These are phyloP conservation scores for Dione vanillae DNA, from an alignment of 2,888 invertebrate genomes.

Conservation along the genomic window DNA sequence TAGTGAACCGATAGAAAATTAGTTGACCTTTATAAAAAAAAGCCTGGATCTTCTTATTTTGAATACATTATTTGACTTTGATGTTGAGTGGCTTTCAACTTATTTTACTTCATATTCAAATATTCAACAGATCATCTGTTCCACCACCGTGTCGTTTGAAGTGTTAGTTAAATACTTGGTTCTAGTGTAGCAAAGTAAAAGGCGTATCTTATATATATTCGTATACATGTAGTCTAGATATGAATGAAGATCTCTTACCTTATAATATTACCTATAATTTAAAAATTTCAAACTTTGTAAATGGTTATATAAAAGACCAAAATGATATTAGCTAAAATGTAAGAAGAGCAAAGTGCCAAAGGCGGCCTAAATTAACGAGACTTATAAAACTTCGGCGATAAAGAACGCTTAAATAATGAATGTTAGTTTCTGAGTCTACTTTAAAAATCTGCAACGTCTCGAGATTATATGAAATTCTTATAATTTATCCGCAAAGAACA, in stretches of 20 bases:
- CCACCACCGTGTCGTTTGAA: no score
- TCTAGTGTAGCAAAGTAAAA: no score
- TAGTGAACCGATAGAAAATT: no score
- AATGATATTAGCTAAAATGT: constrained; percentile 18
- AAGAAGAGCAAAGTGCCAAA: constrained; percentile 5
- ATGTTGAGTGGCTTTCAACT: no score
- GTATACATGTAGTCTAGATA: no score
- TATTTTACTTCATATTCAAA: no score
- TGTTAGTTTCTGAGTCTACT: constrained; percentile 25
- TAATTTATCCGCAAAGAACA: constrained; percentile 39
- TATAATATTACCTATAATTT: constrained; percentile 12
- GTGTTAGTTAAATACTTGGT: no score
- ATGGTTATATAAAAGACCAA: constrained; percentile 15
- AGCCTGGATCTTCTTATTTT: no score
- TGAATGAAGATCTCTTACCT: neutral
- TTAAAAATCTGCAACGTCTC: constrained; percentile 14
- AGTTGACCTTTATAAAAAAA: no score
- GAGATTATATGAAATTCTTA: constrained; percentile 30
- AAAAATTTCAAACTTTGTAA: constrained; percentile 1
- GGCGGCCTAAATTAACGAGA: constrained; percentile 9
- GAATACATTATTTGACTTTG: no score
- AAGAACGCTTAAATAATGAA: constrained; percentile 28
- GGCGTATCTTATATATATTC: no score
- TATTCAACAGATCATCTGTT: no score
- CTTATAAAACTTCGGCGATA: constrained; percentile 18